These are phyloP conservation scores for Leucoraja ocellata DNA, from an alignment of 2,797 vertebrate species.

Conservation along the genomic window DNA sequence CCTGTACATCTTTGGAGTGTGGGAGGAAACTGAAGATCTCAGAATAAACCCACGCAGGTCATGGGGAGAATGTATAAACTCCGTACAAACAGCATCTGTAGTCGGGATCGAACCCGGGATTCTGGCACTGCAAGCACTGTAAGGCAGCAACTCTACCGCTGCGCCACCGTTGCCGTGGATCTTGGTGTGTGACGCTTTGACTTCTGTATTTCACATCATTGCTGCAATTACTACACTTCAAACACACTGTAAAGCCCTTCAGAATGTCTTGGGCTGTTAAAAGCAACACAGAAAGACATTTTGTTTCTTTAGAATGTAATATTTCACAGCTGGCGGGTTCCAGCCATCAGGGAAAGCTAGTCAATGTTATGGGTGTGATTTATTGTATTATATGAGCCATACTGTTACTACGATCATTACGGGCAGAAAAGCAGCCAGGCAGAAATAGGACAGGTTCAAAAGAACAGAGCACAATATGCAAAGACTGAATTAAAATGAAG, in stretches of 20 bases:
- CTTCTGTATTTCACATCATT: neutral
- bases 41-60: too few relatives aligned
- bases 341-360: neutral
- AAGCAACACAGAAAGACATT: neutral
- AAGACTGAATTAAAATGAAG: neutral
- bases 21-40: too few relatives aligned
- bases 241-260: neutral
- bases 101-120: too few relatives aligned
- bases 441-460: slow-evolving; percentile 6
- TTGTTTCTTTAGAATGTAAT: slow-evolving; percentile 7
- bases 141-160: too few relatives aligned
- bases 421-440: neutral
- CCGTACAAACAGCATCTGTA: too few relatives aligned
- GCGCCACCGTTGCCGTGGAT: too few relatives aligned
- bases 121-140: too few relatives aligned
- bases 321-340: neutral
- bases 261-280: neutral
- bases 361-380: slow-evolving; percentile 13
- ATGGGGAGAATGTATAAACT: too few relatives aligned
- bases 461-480: neutral
- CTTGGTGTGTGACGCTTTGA: neutral
- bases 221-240: neutral
- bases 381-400: slow-evolving; percentile 17
- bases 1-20: too few relatives aligned
- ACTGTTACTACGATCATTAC: slow-evolving; percentile 14